A percentile compares a stretch with the other conserved stretches of the same genome.
These are phyloP conservation scores for Sylvietta virens DNA, from an alignment of 2,113 vertebrate species.

Conservation along the genomic window DNA sequence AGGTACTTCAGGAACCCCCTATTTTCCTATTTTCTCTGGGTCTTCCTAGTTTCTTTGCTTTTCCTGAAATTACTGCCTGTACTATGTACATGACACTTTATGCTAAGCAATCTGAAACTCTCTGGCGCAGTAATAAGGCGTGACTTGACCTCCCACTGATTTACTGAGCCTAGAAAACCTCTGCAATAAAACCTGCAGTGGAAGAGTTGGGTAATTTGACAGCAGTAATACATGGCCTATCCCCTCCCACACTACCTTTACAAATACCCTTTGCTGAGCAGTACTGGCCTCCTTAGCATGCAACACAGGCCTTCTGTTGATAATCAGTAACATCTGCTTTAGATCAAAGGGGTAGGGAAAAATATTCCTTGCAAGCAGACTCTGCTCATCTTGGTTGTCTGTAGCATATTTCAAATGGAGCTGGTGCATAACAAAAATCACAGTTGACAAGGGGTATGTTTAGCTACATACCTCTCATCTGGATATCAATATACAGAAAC, in stretches of 20 bases:
- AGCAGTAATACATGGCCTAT: neutral
- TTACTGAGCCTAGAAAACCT: neutral
- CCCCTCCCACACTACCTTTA: neutral
- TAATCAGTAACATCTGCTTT: constrained; percentile 35
- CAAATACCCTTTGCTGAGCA: neutral
- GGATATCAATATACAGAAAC: neutral
- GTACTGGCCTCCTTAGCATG: neutral
- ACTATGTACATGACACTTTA: neutral
- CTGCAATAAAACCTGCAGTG: neutral
- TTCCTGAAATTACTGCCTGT: neutral
- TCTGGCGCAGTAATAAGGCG: neutral
- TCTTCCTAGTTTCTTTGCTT: neutral
- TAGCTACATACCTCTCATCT: neutral
- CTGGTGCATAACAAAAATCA: neutral
- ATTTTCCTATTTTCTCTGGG: neutral
- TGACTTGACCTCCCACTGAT: neutral
- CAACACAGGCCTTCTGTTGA: neutral
- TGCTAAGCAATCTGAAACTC: neutral
- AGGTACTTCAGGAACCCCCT: neutral
- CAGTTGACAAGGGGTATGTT: neutral
- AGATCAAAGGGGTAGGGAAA: neutral
- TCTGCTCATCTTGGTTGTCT: neutral
- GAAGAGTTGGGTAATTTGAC: neutral
- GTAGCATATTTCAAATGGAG: neutral
- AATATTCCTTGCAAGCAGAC: neutral